phyloP scores from a whole-genome alignment of 2,113 vertebrate species.

The Festucalex cinctus region DNA sequence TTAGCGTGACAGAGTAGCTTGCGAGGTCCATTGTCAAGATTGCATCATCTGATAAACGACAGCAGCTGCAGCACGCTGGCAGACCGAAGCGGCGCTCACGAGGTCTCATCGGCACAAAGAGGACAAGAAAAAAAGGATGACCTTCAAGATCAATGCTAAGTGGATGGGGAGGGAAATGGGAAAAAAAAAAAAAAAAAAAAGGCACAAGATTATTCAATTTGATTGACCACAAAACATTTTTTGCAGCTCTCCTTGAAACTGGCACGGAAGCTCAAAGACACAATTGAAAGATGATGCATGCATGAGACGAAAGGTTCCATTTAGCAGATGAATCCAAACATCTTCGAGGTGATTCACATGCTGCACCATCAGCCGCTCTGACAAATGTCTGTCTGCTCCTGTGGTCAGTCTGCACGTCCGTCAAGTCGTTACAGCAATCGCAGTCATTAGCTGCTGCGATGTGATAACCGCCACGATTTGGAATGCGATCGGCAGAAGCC shows the following conservation, averaged over 20 bases:
- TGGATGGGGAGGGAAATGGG: slow-evolving; percentile 5
- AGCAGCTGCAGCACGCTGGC: slow-evolving; percentile 16
- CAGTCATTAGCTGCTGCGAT: neutral
- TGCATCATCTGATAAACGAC: slow-evolving; percentile 20
- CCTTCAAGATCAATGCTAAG: slow-evolving; percentile 1
- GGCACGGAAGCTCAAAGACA: slow-evolving; percentile 11
- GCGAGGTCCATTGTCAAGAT: slow-evolving; percentile 10
- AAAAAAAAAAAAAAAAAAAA: neutral
- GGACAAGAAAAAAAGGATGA: neutral
- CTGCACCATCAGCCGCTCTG: neutral
- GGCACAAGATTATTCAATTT: neutral
- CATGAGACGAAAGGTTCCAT: neutral
- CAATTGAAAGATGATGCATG: slow-evolving; percentile 33
- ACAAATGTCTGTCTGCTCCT: neutral
- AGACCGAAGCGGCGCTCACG: slow-evolving; percentile 13
- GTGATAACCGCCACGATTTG: neutral
- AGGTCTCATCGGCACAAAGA: slow-evolving; percentile 2
- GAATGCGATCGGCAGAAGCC: neutral
- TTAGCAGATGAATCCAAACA: slow-evolving; percentile 22
- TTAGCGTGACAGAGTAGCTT: no score
- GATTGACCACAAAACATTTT: slow-evolving; percentile 20
- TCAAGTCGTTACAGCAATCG: neutral
- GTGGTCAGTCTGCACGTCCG: neutral
- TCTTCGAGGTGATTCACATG: slow-evolving; percentile 15
- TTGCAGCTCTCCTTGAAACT: neutral